A percentile compares a stretch with the other conserved stretches of the same genome.
Evolutionary conservation across 1,140 invertebrate species (phyloP).

Genomic region (Ceratina japonica): DNA sequence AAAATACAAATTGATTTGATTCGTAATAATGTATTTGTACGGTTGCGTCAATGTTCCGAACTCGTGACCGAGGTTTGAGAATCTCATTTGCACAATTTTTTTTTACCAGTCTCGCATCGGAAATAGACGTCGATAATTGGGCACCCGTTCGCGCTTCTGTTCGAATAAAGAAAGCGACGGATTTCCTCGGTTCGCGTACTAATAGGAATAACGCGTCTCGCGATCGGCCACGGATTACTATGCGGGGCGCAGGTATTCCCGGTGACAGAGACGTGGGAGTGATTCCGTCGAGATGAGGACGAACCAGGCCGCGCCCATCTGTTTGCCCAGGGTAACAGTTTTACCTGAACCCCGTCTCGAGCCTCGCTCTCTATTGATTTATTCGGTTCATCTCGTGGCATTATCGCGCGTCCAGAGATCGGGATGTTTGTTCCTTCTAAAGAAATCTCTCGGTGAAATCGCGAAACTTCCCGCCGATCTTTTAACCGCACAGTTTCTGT

Average conservation of each 20-base stretch:
- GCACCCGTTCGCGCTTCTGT: background rate
- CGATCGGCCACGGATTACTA: constrained; percentile 33
- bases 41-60: background rate
- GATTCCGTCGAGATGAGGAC: constrained; percentile 36
- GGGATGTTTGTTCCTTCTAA: constrained; percentile 19
- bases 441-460: constrained; percentile 2
- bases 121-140: constrained; percentile 23
- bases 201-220: background rate
- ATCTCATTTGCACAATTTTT: constrained; percentile 23
- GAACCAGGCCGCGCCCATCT: constrained; percentile 59
- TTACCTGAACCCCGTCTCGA: constrained; percentile 50
- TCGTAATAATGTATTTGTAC: no score
- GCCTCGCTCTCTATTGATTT: constrained; percentile 58
- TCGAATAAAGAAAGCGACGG: background rate
- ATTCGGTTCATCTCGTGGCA: constrained; percentile 44
- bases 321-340: constrained; percentile 65
- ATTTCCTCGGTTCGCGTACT: background rate
- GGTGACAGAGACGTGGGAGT: constrained; percentile 51
- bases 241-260: constrained; percentile 35
- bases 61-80: background rate
- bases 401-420: background rate
- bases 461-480: background rate
- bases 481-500: background rate
- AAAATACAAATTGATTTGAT: no score
- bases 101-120: background rate